Percentiles rank a stretch among this genome's conserved stretches.
Evolutionary conservation across 2,113 vertebrate species (phyloP).

Genomic region (Pyrgilauda ruficollis): DNA sequence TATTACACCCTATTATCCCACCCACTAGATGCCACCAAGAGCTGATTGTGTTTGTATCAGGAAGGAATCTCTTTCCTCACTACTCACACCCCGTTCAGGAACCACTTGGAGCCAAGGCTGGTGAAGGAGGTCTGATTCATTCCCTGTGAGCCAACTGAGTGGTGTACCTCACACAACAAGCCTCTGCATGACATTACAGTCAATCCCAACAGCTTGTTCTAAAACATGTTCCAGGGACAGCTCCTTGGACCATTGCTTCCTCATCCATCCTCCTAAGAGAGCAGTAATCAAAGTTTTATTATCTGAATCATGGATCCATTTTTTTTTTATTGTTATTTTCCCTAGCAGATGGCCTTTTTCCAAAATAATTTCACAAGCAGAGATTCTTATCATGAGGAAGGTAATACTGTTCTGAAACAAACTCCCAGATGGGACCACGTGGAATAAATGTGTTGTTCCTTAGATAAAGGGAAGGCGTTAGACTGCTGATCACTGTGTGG

Average conservation of each 20-base stretch:
- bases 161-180: background rate
- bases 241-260: background rate
- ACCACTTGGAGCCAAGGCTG: background rate
- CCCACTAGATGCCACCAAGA: background rate
- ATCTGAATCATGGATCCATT: background rate
- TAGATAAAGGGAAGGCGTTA: background rate
- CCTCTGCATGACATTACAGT: background rate
- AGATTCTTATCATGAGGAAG: background rate
- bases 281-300: conserved; percentile 22
- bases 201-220: background rate
- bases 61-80: background rate
- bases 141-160: background rate
- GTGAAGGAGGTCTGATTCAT: background rate
- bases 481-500: background rate
- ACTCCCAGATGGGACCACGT: background rate
- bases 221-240: background rate
- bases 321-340: background rate
- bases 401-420: conserved; percentile 19
- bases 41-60: background rate
- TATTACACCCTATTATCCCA: background rate
- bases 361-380: conserved; percentile 3
- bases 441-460: background rate
- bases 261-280: background rate
- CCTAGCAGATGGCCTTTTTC: background rate
- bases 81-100: background rate